A percentile compares a stretch with the other conserved stretches of the same genome.
phyloP scores from a whole-genome alignment of 2,797 vertebrate species.

The Apogon hyalosoma region DNA sequence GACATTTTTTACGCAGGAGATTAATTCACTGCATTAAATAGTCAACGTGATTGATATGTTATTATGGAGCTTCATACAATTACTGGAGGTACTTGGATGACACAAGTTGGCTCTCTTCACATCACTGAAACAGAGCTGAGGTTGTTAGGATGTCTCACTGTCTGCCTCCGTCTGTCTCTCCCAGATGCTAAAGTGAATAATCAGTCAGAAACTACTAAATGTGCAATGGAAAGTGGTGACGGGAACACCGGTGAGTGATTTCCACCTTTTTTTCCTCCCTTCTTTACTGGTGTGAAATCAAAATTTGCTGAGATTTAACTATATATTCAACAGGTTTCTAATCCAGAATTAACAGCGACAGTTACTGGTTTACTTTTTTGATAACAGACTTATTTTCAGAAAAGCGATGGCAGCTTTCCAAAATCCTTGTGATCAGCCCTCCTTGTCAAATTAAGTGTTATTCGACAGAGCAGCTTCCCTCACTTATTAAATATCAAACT shows the following conservation, averaged over 20 bases:
- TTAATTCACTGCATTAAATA: neutral
- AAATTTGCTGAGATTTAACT: conserved; percentile 8
- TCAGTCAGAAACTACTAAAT: conserved; percentile 97
- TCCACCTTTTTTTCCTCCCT: conserved; percentile 13
- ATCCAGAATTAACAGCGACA: conserved; percentile 9
- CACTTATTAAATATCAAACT: conserved; percentile 33
- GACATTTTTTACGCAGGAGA: neutral
- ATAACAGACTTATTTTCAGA: conserved; percentile 21
- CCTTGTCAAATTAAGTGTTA: conserved; percentile 49
- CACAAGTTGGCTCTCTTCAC: conserved; percentile 5
- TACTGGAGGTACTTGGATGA: conserved; percentile 5
- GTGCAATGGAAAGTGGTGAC: conserved; percentile 94
- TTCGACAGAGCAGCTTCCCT: conserved; percentile 25
- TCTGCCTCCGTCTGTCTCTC: conserved; percentile 82
- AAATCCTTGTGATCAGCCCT: conserved; percentile 26
- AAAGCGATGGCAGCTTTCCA: conserved; percentile 34
- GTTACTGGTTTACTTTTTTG: neutral
- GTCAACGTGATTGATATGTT: conserved; percentile 19
- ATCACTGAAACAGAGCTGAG: neutral
- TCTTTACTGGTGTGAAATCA: conserved; percentile 12
- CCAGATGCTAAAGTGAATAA: conserved; percentile 99
- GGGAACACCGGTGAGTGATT: conserved; percentile 90
- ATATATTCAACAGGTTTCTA: conserved; percentile 69
- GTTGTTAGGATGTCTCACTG: conserved; percentile 58
- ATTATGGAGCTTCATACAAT: neutral